Evolutionary conservation across 2,797 vertebrate species (phyloP), one percentile per base, ranked within the genome.

Genomic region (Neosilurus hyrtlii): DNA sequence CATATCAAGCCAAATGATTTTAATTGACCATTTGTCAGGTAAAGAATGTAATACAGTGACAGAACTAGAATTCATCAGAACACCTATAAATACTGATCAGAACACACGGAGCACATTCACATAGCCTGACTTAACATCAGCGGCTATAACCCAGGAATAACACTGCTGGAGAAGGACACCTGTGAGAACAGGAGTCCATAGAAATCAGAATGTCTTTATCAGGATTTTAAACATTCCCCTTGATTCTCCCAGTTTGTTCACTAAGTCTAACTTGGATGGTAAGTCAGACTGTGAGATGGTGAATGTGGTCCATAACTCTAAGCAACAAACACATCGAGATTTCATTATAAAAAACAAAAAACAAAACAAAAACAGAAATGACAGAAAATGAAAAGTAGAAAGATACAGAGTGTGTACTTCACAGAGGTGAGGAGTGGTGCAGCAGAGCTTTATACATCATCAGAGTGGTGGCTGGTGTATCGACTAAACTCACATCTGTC

Each of bases 1-100:
- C 86, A 4, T 90, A 92, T 94, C 90, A 90, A 93, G 92, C 93
- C 71, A 92, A 92, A 93, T 91, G 87, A 86, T 88, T 91, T 95
- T 94, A 95, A 94, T 95, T n/a, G 90, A 93, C 89, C 86, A 88
- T 91, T 92, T 91, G 89, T 92, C 89, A 92, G 86, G 90, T 91
- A 95, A 95, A 94, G 91, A 94, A 94, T 91, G 92, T 89, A 90
- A 93, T 93, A 94, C 95, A 94, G 88, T 89, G 91, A 93, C 91
- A 92, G 90, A 91, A 94, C 92, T 90, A 86, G 87, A 95, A 94
- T 92, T 91, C 88, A 93, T 93, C 92, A 92, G 90, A 93, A 95
- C 91, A 93, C 91, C 92, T 93, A 92, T 93, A 93, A 93, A 93
- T 93, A 94, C 89, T 88, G 89, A 91, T 92, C 91, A 93, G 91